Evolutionary conservation across 2,888 invertebrate species (phyloP), one percentile per base, ranked within the genome.

Genomic region (Rhopalosiphum nymphaeae): DNA sequence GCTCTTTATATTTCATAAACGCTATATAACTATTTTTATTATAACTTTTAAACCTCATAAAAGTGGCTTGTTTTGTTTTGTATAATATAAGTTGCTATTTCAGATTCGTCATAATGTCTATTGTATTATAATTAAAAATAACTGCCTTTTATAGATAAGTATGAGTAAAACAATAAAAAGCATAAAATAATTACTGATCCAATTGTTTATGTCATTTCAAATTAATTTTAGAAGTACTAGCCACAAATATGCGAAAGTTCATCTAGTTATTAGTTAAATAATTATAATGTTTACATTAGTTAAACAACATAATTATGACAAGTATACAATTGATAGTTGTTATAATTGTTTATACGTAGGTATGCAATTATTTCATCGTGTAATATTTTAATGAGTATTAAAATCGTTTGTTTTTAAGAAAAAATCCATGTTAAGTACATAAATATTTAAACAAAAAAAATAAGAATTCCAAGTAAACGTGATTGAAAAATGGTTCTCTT

Each of bases 21-120:
- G 61, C n/a, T 89, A 61, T 29, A 61, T 7, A 29, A 46, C 26
- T 49, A 26, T 89, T 89, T 89, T 89, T 44, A 89, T 89, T 61
- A 42, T 29, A 9, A 61, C 9, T 29, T 89, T 29, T 61, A 89
- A 89, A 44, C 44, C 36, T 61, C 57, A 36, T 61, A 89, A 29
- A 89, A 89, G 16, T 44, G 16, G 57, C 44, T 42, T 13, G 56
- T n/a, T 89, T 36, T 26, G 29, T 89, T 53, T 21, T 53, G 16
- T 21, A 53, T 53, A 53, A 26, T 57, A 56, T 57, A 36, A 89
- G 57, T 89, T 36, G 42, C 42, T 13, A 0, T 13, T 13, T 56
- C 26, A 29, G 56, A 89, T 42, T 57, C 42, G 4, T 26, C 42
- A 42, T 42, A 57, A 42, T 7, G 42, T 57, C 56, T 56, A 57